phyloP scores from a whole-genome alignment of 2,113 vertebrate genomes.

The Protobothrops flavoviridis region DNA sequence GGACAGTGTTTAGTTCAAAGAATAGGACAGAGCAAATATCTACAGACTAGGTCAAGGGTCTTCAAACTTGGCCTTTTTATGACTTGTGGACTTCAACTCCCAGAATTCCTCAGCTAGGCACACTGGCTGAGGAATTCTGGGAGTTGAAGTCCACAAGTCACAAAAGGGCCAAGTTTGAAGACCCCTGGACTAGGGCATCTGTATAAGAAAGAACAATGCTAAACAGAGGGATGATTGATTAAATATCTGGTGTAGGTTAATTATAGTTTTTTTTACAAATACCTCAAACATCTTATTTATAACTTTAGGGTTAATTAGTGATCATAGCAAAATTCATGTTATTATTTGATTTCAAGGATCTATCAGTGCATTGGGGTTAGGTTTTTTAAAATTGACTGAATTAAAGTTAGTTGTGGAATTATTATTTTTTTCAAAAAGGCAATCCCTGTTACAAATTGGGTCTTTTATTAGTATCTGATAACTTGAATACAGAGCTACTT shows the following conservation, averaged over 20 bases:
- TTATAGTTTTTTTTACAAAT: neutral
- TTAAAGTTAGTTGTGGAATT: neutral
- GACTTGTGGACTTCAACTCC: too few relatives aligned
- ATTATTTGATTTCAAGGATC: neutral
- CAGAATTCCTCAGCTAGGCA: too few relatives aligned
- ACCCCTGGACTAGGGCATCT: too few relatives aligned
- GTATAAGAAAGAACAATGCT: neutral
- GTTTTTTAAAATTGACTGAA: neutral
- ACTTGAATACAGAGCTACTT: neutral
- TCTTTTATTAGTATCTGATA: neutral
- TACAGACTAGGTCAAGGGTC: neutral
- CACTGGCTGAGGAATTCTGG: too few relatives aligned
- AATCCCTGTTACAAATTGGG: neutral
- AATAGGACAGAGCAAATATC: neutral
- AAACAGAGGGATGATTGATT: neutral
- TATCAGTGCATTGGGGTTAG: neutral
- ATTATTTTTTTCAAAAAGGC: neutral
- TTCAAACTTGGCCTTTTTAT: too few relatives aligned
- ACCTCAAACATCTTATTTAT: neutral
- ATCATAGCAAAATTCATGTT: neutral
- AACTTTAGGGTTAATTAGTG: neutral
- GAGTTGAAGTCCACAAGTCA: too few relatives aligned
- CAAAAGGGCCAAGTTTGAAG: too few relatives aligned
- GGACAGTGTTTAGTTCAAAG: neutral
- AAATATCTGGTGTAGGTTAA: neutral